Evolutionary conservation across 2,888 invertebrate species (phyloP).

Genomic region (Heliothis peltigera): DNA sequence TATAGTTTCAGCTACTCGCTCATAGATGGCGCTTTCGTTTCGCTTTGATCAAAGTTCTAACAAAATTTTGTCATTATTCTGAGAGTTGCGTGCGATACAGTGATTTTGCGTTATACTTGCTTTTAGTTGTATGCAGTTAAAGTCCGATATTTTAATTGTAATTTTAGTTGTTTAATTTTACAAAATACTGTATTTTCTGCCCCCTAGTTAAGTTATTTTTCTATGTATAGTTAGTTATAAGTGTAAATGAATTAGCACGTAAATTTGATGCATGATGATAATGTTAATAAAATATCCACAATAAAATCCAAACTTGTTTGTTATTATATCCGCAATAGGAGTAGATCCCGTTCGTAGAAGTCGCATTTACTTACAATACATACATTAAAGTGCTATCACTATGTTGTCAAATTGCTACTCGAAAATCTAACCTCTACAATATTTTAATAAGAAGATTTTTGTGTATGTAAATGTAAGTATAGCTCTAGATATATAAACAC

Average conservation of each 20-base stretch:
- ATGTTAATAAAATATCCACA: constrained; percentile 90
- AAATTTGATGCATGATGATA: constrained; percentile 90
- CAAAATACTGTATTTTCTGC: constrained; percentile 89
- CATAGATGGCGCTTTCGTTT: constrained; percentile 70
- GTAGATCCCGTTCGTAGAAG: constrained; percentile 9
- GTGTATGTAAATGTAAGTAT: no score
- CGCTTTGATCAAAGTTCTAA: constrained; percentile 61
- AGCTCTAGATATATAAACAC: no score
- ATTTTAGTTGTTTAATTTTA: constrained; percentile 86
- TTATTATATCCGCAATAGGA: constrained; percentile 61
- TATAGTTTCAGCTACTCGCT: constrained; percentile 66
- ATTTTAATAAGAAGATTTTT: no score
- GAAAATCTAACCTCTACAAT: no score
- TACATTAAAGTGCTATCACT: not conserved
- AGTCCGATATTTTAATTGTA: constrained; percentile 86
- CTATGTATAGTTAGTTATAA: constrained; percentile 90
- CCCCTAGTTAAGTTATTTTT: constrained; percentile 89
- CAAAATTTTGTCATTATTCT: constrained; percentile 75
- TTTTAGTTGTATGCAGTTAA: constrained; percentile 85
- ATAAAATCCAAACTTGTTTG: constrained; percentile 84
- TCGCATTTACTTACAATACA: not conserved
- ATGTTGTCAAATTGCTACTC: no score
- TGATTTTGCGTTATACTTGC: constrained; percentile 84
- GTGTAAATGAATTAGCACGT: constrained; percentile 90
- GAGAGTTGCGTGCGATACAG: constrained; percentile 84